Base-by-base conservation (phyloP, 2,888 invertebrate species). In the Meteorus colon region DNA sequence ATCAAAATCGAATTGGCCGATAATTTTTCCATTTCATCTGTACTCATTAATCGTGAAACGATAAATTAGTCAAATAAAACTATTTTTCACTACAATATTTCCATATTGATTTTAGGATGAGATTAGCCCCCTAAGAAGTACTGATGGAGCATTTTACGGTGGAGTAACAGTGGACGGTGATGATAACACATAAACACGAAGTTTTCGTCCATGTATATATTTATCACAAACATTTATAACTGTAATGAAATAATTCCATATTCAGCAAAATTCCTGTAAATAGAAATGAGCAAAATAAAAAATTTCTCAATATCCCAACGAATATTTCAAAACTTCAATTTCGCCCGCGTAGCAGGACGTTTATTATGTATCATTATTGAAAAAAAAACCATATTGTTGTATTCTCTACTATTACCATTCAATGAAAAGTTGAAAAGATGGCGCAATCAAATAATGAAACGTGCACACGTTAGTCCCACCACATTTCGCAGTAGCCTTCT, bases 61-160 rank as follows among this genome's bases (percentile, higher is more conserved):
- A 48, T 48, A 48, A 48, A 72, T n/a, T 65, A 51, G 65, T 51
- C 51, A 4, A 12, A 31, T 10, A 60, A 72, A 51, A 19, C 66
- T 65, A 45, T 77, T 19, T 27, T 45, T 29, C 48, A 62, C 34
- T 12, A 6, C 55, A 41, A 12, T 60, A 73, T 73, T 75, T 73
- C 19, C 19, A 55, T 76, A 75, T 79, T 75, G 78, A 65, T 85
- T 86, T 78, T 83, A 85, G 85, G 81, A 71, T 27, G 86, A 85
- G 82, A 77, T 73, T 73, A 78, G 77, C 14, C 80, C 82, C 37
- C 80, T 85, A 60, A 78, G 79, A 78, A 67, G 34, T 14, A 4
- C n/a, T 60, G 31, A 29, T 45, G 31, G 70, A 27, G 41, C 76
- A 74, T 80, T 70, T 37, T 85, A 85, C 55, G 80, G 78, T 27